These are phyloP conservation scores for Euleptes europaea DNA, from an alignment of 2,113 vertebrate genomes.

Conservation along the genomic window DNA sequence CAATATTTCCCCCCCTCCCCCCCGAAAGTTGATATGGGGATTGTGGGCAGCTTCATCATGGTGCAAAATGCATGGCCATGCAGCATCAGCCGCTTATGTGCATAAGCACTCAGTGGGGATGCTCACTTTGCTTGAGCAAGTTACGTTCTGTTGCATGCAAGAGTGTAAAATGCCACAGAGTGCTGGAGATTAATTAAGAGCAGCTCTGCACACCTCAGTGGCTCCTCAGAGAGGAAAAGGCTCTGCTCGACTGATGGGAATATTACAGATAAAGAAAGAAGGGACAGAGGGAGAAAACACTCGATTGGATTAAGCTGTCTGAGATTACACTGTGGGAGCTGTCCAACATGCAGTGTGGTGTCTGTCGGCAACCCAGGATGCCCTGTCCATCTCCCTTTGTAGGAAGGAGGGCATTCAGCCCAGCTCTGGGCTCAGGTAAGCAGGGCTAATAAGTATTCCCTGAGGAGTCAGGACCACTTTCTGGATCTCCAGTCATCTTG, in stretches of 20 bases:
- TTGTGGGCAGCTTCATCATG: no score
- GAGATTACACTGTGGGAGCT: background rate
- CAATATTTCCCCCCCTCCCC: background rate
- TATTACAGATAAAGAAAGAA: slow-evolving; percentile 12
- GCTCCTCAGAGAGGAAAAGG: slow-evolving; percentile 12
- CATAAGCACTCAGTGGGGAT: slow-evolving; percentile 16
- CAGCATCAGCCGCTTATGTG: background rate
- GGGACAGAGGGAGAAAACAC: slow-evolving; percentile 11
- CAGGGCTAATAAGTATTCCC: background rate
- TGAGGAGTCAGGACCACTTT: background rate
- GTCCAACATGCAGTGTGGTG: background rate
- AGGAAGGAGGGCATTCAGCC: background rate
- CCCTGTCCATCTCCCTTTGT: background rate
- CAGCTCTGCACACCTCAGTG: slow-evolving; percentile 2
- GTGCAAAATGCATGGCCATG: slow-evolving; percentile 25
- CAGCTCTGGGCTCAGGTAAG: background rate
- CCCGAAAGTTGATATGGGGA: background rate
- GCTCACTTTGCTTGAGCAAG: slow-evolving; percentile 38
- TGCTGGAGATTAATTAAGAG: slow-evolving; percentile 51
- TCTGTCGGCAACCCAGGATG: background rate
- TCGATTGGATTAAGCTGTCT: slow-evolving; percentile 6
- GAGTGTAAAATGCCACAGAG: background rate
- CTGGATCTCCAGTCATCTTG: background rate
- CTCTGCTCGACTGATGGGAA: background rate
- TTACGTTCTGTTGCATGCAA: slow-evolving; percentile 20